Conservation (phyloP, 1,140 invertebrate species). For the Euwallacea fornicatus region DNA sequence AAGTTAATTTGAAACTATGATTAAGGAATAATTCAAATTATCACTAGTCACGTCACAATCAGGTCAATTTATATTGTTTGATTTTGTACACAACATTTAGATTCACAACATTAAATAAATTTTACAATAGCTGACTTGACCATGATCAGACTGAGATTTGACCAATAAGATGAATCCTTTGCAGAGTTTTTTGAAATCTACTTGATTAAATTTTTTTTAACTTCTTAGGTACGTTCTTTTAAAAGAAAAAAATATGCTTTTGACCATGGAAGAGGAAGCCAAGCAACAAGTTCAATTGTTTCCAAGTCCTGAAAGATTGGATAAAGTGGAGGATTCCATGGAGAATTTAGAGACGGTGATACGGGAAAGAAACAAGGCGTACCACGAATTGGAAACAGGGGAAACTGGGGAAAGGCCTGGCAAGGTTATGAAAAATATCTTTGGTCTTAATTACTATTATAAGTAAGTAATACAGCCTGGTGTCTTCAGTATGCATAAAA, state of each 20-base stretch:
- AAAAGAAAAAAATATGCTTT: conserved; percentile 96
- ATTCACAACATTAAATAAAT: no score
- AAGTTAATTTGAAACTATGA: no score
- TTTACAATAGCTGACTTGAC: no score
- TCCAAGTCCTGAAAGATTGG: conserved; percentile 92
- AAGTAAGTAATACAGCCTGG: conserved; percentile 34
- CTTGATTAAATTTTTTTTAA: not conserved
- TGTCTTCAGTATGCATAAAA: not conserved
- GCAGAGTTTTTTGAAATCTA: no score
- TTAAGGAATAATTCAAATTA: no score
- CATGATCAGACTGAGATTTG: no score
- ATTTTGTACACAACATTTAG: no score
- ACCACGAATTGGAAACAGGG: conserved; percentile 88
- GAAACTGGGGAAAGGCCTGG: conserved; percentile 75
- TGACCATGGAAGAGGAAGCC: conserved; percentile 92
- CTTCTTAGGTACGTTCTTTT: conserved; percentile 79
- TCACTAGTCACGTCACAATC: no score
- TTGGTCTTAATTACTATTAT: conserved; percentile 63
- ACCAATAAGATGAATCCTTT: no score
- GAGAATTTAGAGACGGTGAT: conserved; percentile 90
- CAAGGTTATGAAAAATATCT: conserved; percentile 58
- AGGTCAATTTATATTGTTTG: no score
- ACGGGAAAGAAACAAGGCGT: conserved; percentile 89
- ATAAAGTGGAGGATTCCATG: conserved; percentile 97
- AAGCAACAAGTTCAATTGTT: conserved; percentile 72